phyloP scores from a whole-genome alignment of 2,888 invertebrate genomes.

The Eupithecia centaureata region DNA sequence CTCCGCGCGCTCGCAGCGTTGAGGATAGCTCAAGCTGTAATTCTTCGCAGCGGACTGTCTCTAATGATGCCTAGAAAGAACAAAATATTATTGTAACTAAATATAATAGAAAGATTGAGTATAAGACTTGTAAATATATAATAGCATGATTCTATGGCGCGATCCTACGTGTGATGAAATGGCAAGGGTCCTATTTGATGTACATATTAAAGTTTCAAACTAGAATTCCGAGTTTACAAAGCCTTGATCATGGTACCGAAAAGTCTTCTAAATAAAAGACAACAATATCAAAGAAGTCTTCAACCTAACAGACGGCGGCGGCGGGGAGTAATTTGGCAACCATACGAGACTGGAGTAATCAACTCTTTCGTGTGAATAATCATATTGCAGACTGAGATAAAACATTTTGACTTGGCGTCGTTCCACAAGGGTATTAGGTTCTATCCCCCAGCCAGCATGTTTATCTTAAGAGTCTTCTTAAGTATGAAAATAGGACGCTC shows the following conservation, averaged over 20 bases:
- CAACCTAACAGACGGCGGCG: neutral
- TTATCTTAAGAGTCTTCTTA: too few species aligned
- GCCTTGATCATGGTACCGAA: too few species aligned
- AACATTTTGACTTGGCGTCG: constrained; percentile 3
- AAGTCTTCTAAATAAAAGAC: too few species aligned
- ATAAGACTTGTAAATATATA: too few species aligned
- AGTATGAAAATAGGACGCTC: too few species aligned
- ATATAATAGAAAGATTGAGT: too few species aligned
- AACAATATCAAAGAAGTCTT: neutral
- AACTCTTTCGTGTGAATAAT: constrained; percentile 15
- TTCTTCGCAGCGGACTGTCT: constrained; percentile 92
- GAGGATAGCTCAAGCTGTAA: constrained; percentile 93
- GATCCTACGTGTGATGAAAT: neutral
- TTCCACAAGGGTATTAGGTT: constrained; percentile 4
- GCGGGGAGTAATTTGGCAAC: constrained; percentile 3
- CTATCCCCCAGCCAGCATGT: neutral
- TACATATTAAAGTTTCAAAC: neutral
- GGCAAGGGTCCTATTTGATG: neutral
- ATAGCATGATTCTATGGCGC: neutral
- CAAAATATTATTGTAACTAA: neutral
- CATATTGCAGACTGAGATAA: constrained; percentile 2
- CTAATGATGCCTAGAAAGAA: constrained; percentile 83
- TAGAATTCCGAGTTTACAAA: neutral
- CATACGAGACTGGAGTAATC: neutral
- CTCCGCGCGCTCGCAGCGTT: constrained; percentile 82